These are phyloP conservation scores for Periparus ater DNA, from an alignment of 2,797 vertebrate genomes.

Conservation along the genomic window DNA sequence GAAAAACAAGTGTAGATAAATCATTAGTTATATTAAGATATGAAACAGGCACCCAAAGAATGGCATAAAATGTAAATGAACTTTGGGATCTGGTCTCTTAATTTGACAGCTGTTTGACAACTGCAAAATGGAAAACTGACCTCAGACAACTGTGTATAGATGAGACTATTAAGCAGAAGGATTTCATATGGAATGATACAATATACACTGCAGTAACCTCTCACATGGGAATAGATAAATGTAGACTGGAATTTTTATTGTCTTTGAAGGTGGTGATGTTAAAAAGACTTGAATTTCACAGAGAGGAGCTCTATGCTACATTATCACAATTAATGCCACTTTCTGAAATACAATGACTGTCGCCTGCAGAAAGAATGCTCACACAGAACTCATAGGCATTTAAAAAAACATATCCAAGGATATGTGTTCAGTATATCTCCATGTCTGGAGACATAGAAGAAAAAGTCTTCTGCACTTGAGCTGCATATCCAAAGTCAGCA, in stretches of 20 bases:
- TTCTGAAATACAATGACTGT: constrained; percentile 62
- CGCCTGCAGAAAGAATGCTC: not conserved
- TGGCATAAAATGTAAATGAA: constrained; percentile 76
- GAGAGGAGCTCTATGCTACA: constrained; percentile 69
- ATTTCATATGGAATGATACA: constrained; percentile 81
- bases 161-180: constrained; percentile 74
- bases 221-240: constrained; percentile 79
- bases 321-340: constrained; percentile 77
- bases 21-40: constrained; percentile 71
- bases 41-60: constrained; percentile 66
- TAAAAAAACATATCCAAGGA: not conserved
- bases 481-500: not conserved
- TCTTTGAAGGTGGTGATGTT: constrained; percentile 80
- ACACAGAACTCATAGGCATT: constrained; percentile 8
- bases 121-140: constrained; percentile 78
- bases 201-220: constrained; percentile 74
- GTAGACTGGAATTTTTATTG: constrained; percentile 76
- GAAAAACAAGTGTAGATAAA: constrained; percentile 60
- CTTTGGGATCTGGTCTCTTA: constrained; percentile 72
- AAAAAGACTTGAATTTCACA: constrained; percentile 75
- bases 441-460: not conserved
- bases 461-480: not conserved
- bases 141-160: constrained; percentile 77
- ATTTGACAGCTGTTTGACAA: constrained; percentile 82
- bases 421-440: not conserved